phyloP scores from a whole-genome alignment of 2,113 vertebrate genomes.

The Myocastor coypus region DNA sequence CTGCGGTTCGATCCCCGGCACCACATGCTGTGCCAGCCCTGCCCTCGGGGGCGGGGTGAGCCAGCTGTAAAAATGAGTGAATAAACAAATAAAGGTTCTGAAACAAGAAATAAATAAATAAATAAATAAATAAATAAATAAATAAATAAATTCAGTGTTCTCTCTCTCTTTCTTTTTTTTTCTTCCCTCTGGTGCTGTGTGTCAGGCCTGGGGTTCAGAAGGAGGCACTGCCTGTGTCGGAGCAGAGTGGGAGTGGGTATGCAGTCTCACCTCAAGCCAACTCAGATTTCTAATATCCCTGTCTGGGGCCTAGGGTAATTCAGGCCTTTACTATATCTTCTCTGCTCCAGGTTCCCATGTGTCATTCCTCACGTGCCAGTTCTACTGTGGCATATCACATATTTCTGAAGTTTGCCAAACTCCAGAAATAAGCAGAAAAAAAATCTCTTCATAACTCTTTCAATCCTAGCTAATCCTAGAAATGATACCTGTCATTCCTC shows the following conservation, averaged over 20 bases:
- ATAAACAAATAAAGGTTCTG: too few species aligned
- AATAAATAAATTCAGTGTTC: background rate
- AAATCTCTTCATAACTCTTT: background rate
- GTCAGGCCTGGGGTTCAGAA: background rate
- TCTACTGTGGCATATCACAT: background rate
- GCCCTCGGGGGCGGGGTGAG: too few species aligned
- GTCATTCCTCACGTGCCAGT: rapidly evolving
- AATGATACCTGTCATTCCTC: background rate
- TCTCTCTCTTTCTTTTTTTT: background rate
- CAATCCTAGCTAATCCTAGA: background rate
- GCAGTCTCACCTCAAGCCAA: background rate
- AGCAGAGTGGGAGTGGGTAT: background rate
- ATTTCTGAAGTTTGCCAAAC: background rate
- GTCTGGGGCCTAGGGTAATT: background rate
- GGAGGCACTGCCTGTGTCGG: background rate
- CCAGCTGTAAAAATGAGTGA: too few species aligned
- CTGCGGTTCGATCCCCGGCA: too few species aligned
- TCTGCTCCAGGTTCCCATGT: background rate
- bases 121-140: too few species aligned
- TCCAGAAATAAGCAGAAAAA: background rate
- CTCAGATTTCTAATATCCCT: background rate
- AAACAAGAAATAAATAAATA: too few species aligned
- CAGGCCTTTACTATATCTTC: background rate
- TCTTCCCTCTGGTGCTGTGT: background rate
- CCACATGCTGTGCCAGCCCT: too few species aligned